Percentiles rank a stretch among this genome's conserved stretches.
These are phyloP conservation scores for Apamea sordens DNA, from an alignment of 2,888 invertebrate species.

Conservation along the genomic window DNA sequence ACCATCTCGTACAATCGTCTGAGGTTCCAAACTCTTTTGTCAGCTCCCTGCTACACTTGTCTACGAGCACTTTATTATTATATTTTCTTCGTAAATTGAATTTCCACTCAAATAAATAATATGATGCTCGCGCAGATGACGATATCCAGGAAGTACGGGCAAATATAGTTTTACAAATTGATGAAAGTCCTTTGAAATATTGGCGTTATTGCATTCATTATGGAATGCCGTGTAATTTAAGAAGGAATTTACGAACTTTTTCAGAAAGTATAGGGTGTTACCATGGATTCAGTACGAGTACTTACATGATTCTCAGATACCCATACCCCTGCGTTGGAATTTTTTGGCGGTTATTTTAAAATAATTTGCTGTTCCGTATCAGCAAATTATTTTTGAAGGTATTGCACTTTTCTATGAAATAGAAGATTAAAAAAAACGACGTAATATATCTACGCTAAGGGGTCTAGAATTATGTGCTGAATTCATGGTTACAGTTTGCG, in stretches of 20 bases:
- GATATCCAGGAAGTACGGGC: constrained; percentile 4
- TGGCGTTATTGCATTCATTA: neutral
- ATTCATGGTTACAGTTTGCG: neutral
- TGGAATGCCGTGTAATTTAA: neutral
- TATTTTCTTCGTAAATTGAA: constrained; percentile 77
- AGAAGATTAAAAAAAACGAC: too few relatives aligned
- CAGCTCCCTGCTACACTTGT: constrained; percentile 76
- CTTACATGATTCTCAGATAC: neutral
- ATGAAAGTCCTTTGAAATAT: neutral
- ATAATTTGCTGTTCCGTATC: too few relatives aligned
- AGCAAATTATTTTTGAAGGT: too few relatives aligned
- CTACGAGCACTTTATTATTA: constrained; percentile 74
- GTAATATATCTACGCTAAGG: too few relatives aligned
- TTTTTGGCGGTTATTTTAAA: too few relatives aligned
- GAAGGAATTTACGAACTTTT: neutral
- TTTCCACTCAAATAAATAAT: constrained; percentile 66
- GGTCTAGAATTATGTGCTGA: neutral
- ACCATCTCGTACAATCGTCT: constrained; percentile 80
- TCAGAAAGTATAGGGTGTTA: neutral
- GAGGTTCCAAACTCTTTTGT: constrained; percentile 78
- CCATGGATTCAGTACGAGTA: neutral
- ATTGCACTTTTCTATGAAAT: too few relatives aligned
- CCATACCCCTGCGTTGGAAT: too few relatives aligned
- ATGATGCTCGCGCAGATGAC: constrained; percentile 41
- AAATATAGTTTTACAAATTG: constrained; percentile 23